These are phyloP conservation scores for Phlogophora meticulosa DNA, from an alignment of 2,888 invertebrate species.

Conservation along the genomic window DNA sequence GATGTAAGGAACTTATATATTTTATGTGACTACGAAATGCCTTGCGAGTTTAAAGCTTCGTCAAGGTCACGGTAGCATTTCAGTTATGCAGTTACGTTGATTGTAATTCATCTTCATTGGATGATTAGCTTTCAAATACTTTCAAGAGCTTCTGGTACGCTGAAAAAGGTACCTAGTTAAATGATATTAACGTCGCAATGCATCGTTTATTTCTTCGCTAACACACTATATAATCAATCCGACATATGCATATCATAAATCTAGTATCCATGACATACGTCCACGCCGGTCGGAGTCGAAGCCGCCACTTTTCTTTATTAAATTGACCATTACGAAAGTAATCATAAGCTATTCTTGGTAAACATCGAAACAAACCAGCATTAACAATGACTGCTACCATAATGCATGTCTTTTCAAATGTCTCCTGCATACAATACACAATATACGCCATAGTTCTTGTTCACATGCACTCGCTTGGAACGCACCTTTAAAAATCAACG, in stretches of 20 bases:
- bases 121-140: too few species aligned
- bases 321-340: conserved; percentile 55
- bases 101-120: too few species aligned
- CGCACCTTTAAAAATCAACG: conserved; percentile 71
- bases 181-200: not conserved
- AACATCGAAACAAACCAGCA: conserved; percentile 48
- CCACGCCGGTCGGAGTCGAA: conserved; percentile 7
- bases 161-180: too few species aligned
- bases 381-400: conserved; percentile 29
- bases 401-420: conserved; percentile 54
- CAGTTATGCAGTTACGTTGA: too few species aligned
- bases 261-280: not conserved
- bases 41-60: not conserved
- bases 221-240: not conserved
- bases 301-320: conserved; percentile 37
- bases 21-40: too few species aligned
- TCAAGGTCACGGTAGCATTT: not conserved
- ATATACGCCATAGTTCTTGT: conserved; percentile 62
- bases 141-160: too few species aligned
- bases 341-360: conserved; percentile 46
- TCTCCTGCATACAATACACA: conserved; percentile 53
- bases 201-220: not conserved
- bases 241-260: conserved; percentile 16
- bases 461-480: conserved; percentile 70
- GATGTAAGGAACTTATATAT: too few species aligned